Conservation (phyloP, 92 coral and sea anemone species). For the Zoanthus solanderi region DNA sequence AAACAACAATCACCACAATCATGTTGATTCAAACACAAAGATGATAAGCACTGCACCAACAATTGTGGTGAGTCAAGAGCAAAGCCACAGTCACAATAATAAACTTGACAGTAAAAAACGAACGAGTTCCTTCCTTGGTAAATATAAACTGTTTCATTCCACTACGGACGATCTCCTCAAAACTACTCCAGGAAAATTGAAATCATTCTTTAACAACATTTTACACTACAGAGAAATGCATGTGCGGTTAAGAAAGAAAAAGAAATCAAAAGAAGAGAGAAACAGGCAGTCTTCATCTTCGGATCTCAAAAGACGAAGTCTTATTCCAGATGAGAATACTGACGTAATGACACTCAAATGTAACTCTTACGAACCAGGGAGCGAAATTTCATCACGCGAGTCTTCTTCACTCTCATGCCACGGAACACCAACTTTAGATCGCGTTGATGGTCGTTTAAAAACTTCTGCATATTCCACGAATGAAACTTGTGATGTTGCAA, state of each 20-base stretch:
- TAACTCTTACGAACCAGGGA: slow-evolving; percentile 1
- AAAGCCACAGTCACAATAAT: slow-evolving; percentile 31
- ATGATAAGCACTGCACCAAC: slow-evolving; percentile 20
- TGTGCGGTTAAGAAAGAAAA: slow-evolving; percentile 5
- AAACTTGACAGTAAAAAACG: slow-evolving; percentile 70
- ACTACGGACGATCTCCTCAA: slow-evolving; percentile 92
- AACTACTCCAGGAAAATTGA: slow-evolving; percentile 89
- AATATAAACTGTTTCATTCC: slow-evolving; percentile 88
- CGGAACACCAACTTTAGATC: slow-evolving; percentile 10
- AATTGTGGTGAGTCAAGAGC: slow-evolving; percentile 25
- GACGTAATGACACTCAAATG: slow-evolving; percentile 18
- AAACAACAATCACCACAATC: slow-evolving; percentile 19
- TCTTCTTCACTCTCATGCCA: neutral
- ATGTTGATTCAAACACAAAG: slow-evolving; percentile 3
- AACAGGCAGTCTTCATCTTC: slow-evolving; percentile 21
- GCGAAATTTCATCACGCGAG: neutral
- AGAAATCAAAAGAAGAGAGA: slow-evolving; percentile 21
- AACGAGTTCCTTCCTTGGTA: slow-evolving; percentile 74
- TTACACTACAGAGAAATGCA: slow-evolving; percentile 63
- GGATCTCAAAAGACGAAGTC: slow-evolving; percentile 19
- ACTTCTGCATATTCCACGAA: neutral
- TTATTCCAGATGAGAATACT: slow-evolving; percentile 7
- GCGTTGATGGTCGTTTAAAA: slow-evolving; percentile 4
- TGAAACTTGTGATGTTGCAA: neutral
- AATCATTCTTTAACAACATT: slow-evolving; percentile 86